phyloP scores from a whole-genome alignment of 2,797 vertebrate genomes.

The Danio choprae region DNA sequence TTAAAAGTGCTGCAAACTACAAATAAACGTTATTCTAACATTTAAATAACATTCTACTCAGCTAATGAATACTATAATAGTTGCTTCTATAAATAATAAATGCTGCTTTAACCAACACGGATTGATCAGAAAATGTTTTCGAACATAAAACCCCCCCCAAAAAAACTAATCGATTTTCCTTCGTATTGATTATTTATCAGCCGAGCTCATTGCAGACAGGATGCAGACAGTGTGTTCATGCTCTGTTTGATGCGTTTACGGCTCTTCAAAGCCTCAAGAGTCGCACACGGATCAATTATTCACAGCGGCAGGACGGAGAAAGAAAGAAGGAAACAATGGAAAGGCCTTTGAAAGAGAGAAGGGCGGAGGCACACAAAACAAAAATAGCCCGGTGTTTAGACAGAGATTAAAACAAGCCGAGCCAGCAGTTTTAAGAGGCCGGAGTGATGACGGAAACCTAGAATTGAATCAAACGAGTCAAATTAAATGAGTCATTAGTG shows the following conservation, averaged over 20 bases:
- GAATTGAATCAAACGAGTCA: neutral
- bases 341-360: slow-evolving; percentile 38
- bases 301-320: slow-evolving; percentile 27
- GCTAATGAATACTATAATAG: neutral
- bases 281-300: slow-evolving; percentile 47
- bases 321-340: slow-evolving; percentile 33
- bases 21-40: neutral
- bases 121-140: neutral
- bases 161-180: neutral
- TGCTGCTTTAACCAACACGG: neutral
- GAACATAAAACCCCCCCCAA: no score
- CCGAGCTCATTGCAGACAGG: neutral
- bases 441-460: neutral
- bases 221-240: neutral
- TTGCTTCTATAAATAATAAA: no score
- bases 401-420: slow-evolving; percentile 10
- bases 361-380: slow-evolving; percentile 16
- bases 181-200: neutral
- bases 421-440: neutral
- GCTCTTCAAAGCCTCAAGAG: slow-evolving; percentile 23
- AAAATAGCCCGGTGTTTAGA: slow-evolving; percentile 2
- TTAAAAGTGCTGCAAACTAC: neutral
- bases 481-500: neutral
- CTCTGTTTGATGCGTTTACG: slow-evolving; percentile 9
- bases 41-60: neutral